phyloP scores from a whole-genome alignment of 2,888 invertebrate genomes.

The Stenodema calcarata region DNA sequence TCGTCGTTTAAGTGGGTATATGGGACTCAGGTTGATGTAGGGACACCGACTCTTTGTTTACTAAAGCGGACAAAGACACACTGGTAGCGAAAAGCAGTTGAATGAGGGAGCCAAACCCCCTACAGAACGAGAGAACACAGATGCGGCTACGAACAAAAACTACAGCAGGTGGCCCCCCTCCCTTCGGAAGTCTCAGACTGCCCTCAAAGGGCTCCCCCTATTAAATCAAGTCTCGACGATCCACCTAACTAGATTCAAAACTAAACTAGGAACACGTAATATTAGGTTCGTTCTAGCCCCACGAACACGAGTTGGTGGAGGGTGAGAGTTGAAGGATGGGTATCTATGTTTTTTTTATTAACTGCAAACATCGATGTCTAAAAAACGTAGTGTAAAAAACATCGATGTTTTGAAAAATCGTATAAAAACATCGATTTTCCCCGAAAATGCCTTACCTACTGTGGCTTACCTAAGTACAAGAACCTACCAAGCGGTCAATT shows the following conservation, averaged over 20 bases:
- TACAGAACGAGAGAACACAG: not conserved
- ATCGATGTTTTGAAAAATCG: too few relatives aligned
- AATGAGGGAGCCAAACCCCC: not conserved
- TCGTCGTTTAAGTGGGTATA: not conserved
- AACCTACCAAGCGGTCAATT: too few relatives aligned
- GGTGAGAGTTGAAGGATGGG: too few relatives aligned
- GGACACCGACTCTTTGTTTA: not conserved
- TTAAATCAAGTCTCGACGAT: not conserved
- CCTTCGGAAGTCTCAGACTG: not conserved
- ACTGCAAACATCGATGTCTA: too few relatives aligned
- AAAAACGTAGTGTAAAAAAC: too few relatives aligned
- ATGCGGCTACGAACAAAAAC: constrained; percentile 21
- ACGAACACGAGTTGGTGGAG: too few relatives aligned
- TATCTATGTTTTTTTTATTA: too few relatives aligned
- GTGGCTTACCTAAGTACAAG: too few relatives aligned
- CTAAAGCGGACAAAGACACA: not conserved
- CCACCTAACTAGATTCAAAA: not conserved
- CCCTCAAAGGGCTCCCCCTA: not conserved
- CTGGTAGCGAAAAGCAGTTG: not conserved
- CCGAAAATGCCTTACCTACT: too few relatives aligned
- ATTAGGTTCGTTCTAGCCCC: too few relatives aligned
- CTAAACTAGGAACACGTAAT: too few relatives aligned
- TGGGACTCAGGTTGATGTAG: not conserved
- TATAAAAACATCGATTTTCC: too few relatives aligned
- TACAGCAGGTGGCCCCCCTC: constrained; percentile 17